Percentiles rank a stretch among this genome's conserved stretches.
Conservation (phyloP, 2,888 invertebrate species). For the Lamproptera curius region DNA sequence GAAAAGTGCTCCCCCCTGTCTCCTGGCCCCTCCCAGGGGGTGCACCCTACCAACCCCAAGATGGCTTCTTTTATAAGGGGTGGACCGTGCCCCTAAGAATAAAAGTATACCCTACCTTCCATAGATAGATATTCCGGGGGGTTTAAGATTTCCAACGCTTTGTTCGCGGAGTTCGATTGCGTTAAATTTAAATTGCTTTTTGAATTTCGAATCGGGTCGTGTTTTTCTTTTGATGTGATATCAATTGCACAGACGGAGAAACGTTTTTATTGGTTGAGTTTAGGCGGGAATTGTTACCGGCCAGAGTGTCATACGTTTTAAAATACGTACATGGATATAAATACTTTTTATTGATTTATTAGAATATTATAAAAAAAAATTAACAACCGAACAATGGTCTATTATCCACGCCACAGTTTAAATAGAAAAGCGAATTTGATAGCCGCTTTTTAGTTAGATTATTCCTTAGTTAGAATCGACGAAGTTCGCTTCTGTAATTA, state of each 20-base stretch:
- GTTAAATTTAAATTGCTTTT: conserved; percentile 63
- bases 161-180: conserved; percentile 58
- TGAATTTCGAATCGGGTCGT: conserved; percentile 44
- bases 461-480: too few species aligned
- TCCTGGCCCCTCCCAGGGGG: conserved; percentile 32
- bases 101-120: conserved; percentile 72
- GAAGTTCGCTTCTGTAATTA: not conserved
- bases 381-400: too few species aligned
- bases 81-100: conserved; percentile 72
- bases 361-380: too few species aligned
- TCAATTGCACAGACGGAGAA: conserved; percentile 31
- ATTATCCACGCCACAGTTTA: too few species aligned
- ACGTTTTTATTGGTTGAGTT: too few species aligned
- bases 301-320: too few species aligned
- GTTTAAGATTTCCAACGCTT: conserved; percentile 44
- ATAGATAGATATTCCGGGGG: conserved; percentile 55
- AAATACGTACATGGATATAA: too few species aligned
- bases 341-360: too few species aligned
- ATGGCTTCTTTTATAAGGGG: conserved; percentile 77
- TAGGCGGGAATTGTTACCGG: too few species aligned
- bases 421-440: too few species aligned
- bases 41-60: conserved; percentile 59
- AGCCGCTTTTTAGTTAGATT: too few species aligned
- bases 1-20: conserved; percentile 64
- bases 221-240: conserved; percentile 26